Conservation (phyloP, 2,797 vertebrate species). For the Monodelphis domestica region DNA sequence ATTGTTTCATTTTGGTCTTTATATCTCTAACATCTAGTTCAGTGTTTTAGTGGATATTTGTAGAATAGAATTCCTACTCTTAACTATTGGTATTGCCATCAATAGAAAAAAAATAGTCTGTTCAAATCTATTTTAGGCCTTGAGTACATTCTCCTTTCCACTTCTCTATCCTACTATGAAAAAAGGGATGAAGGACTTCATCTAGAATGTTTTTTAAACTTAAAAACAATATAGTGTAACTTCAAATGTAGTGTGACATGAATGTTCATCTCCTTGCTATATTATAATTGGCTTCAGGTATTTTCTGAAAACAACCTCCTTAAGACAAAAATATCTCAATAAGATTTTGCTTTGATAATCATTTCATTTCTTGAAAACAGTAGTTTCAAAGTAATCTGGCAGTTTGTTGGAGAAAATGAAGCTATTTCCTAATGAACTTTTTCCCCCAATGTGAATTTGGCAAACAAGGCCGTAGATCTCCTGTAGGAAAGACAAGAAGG, state of each 20-base stretch:
- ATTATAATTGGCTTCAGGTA: not conserved
- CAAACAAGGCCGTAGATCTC: slow-evolving; percentile 33
- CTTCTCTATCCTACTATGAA: not conserved
- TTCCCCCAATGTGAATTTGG: slow-evolving; percentile 47
- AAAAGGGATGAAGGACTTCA: not conserved
- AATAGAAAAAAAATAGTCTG: not conserved
- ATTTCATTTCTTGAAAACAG: slow-evolving; percentile 14
- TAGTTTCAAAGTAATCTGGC: slow-evolving; percentile 1
- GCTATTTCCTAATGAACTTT: not conserved
- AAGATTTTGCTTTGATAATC: slow-evolving; percentile 37
- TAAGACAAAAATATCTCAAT: slow-evolving; percentile 15
- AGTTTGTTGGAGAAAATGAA: slow-evolving; percentile 26
- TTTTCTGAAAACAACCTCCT: not conserved
- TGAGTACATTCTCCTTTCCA: not conserved
- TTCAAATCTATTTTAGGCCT: not conserved
- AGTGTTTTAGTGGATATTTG: not conserved
- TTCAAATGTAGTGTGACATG: slow-evolving; percentile 4
- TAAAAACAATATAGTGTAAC: slow-evolving; percentile 17
- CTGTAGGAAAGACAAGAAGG: slow-evolving; percentile 31
- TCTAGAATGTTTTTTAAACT: not conserved
- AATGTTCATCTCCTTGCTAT: slow-evolving; percentile 5
- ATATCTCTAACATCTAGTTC: not conserved
- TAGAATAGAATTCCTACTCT: not conserved
- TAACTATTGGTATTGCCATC: not conserved
- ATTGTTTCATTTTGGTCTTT: not conserved